These are phyloP conservation scores for human DNA, from an alignment of 2,113 vertebrate genomes.

Conservation along the genomic window DNA sequence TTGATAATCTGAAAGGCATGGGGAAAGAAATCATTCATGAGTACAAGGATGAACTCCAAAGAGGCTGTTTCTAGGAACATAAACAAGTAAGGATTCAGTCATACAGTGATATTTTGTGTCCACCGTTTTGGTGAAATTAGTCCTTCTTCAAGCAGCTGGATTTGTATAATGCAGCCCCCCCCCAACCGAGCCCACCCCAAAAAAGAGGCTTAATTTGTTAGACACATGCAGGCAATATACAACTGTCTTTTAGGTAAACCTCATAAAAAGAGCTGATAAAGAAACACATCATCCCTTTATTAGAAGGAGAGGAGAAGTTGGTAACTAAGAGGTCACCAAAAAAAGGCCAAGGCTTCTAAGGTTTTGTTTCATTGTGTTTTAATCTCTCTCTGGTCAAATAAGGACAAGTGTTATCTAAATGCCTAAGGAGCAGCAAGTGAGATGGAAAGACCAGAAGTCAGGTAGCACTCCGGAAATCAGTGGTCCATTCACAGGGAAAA, in stretches of 20 bases:
- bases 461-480: background rate
- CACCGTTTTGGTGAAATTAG: constrained; percentile 27
- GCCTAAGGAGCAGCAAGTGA: background rate
- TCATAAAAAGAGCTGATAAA: background rate
- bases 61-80: background rate
- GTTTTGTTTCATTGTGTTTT: constrained; percentile 38
- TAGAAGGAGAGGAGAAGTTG: constrained; percentile 20
- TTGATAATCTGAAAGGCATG: background rate
- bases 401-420: constrained; percentile 29
- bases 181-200: no score
- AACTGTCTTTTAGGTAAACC: background rate
- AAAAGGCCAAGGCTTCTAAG: background rate
- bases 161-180: background rate
- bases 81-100: background rate
- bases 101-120: background rate
- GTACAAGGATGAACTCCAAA: background rate
- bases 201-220: background rate
- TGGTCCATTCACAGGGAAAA: background rate
- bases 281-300: background rate
- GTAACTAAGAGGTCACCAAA: constrained; percentile 21
- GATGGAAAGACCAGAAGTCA: background rate
- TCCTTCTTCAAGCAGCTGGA: constrained; percentile 1
- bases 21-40: background rate
- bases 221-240: background rate
- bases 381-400: background rate